These are phyloP conservation scores for Phania funesta DNA, from an alignment of 2,888 invertebrate species.

Conservation along the genomic window DNA sequence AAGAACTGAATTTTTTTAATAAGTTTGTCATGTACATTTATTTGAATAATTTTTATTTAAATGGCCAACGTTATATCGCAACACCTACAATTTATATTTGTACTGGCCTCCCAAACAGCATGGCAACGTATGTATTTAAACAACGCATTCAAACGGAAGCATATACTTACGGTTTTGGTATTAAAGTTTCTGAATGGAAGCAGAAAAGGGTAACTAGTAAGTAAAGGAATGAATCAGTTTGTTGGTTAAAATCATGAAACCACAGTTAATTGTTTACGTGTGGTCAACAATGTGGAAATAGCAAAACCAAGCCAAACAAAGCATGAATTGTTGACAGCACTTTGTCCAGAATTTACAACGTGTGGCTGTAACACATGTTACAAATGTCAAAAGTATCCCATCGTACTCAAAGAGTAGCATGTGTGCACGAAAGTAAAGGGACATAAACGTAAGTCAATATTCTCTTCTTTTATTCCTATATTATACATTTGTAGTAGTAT, in stretches of 20 bases:
- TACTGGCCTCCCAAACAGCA: not conserved
- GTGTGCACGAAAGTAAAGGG: not conserved
- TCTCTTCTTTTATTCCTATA: not conserved
- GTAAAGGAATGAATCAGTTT: not conserved
- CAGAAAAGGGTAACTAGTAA: not conserved
- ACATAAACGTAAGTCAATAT: not conserved
- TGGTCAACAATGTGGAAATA: conserved; percentile 40
- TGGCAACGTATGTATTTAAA: not conserved
- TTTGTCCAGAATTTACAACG: conserved; percentile 39
- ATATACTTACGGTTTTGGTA: not conserved
- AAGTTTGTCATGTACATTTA: no score
- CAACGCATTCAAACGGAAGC: not conserved
- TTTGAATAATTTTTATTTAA: no score
- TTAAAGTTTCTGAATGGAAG: not conserved
- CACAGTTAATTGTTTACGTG: conserved; percentile 63
- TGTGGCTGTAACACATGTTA: conserved; percentile 35
- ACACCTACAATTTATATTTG: not conserved
- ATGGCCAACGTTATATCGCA: not conserved
- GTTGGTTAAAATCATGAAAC: conserved; percentile 43
- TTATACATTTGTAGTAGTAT: not conserved
- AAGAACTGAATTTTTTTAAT: no score
- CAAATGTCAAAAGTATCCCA: not conserved
- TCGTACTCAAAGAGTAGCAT: not conserved
- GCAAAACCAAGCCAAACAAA: conserved; percentile 42
- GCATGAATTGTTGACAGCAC: conserved; percentile 32